phyloP scores from a whole-genome alignment of 2,797 vertebrate species.

The Urophycis tenuis region DNA sequence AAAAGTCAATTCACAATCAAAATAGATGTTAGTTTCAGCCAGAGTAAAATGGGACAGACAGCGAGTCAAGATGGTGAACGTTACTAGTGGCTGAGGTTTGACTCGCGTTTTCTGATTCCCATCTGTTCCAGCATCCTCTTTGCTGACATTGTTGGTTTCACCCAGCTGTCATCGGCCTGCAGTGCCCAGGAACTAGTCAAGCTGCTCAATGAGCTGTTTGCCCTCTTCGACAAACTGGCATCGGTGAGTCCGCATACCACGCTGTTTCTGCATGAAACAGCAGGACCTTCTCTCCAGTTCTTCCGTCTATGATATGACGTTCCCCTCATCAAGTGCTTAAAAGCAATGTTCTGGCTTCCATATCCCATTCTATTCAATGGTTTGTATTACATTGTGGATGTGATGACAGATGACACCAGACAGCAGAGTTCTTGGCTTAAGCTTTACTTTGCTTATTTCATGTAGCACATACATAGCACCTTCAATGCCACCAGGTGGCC shows the following conservation, averaged over 20 bases:
- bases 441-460: too few species aligned
- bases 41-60: not conserved
- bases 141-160: conserved; percentile 94
- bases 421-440: too few species aligned
- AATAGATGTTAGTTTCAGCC: not conserved
- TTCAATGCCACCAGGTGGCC: too few species aligned
- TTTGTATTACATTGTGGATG: too few species aligned
- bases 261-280: not conserved
- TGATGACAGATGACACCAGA: too few species aligned
- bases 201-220: conserved; percentile 91
- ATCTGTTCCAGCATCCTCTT: conserved; percentile 83
- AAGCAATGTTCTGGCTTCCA: not conserved
- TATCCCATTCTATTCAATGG: not conserved
- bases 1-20: not conserved
- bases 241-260: conserved; percentile 70
- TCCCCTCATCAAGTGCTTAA: not conserved
- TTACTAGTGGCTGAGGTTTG: not conserved
- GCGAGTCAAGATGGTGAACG: not conserved
- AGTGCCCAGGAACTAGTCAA: conserved; percentile 94
- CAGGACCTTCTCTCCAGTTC: not conserved
- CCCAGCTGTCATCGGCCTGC: conserved; percentile 87
- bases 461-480: too few species aligned
- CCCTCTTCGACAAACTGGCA: conserved; percentile 90
- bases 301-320: not conserved
- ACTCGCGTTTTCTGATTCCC: not conserved